Base-by-base conservation (phyloP, 2,888 invertebrate genomes). In the Tenthredo mesomela region DNA sequence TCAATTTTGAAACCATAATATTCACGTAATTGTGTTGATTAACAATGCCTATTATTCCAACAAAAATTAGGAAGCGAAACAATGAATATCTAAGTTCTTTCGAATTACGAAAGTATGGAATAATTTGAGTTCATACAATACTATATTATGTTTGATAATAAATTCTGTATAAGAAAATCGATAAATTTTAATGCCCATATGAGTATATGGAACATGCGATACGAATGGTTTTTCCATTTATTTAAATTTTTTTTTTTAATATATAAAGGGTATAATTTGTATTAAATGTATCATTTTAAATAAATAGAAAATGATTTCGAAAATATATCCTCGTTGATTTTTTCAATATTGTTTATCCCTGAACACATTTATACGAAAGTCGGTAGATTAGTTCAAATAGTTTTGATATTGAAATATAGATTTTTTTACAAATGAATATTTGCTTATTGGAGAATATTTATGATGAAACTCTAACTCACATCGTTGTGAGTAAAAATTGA, bases 191-290 rank as follows among this genome's bases (percentile, higher is more conserved):
- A 21, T 58, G 21, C 21, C 58, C 18, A 58, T 21, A 58, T 9
- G 21, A 21, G 18, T 58, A 58, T 58, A 58, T 58, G 21, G 21
- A 58, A 65, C 12, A 65, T 29, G 21, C 21, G 4, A 65, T 67
- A 67, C 18, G 15, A 18, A 33, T 67, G 12, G 25, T 73, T 71
- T 71, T 40, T 40, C 33, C 1, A 47, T 43, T 40, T 43, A 7
- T 47, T 43, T 73, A 73, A 43, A n/a, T n/a, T 29, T 33, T 43
- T 40, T 25, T 43, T 73, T 43, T 73, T 15, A 73, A 40, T 73
- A 73, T 25, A 67, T 33, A 21, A n/a, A 9, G 21, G 40, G 40
- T 43, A n/a, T 43, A 25, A 40, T 25, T 73, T 43, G 40, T 25
- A 43, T 43, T 18, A 10, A 43, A 73, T 73, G n/a, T 73, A 40